These are phyloP conservation scores for Spicauda simplicius DNA, from an alignment of 2,888 invertebrate species.

Conservation along the genomic window DNA sequence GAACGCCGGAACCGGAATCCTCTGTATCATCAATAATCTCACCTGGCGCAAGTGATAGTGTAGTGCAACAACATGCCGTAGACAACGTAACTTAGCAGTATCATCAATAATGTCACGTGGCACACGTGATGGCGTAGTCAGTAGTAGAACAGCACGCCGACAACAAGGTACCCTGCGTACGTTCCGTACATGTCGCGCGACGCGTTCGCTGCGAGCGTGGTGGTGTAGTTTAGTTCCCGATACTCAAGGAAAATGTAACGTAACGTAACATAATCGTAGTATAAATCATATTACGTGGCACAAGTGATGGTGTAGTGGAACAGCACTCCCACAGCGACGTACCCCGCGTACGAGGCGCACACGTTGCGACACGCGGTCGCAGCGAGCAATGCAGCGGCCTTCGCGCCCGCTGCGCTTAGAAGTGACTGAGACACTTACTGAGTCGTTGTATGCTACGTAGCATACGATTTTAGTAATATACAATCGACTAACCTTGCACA, in stretches of 20 bases:
- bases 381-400: slow-evolving; percentile 61
- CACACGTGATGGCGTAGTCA: neutral
- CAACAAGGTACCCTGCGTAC: slow-evolving; percentile 90
- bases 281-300: too few species aligned
- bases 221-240: too few species aligned
- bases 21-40: too few species aligned
- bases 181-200: slow-evolving; percentile 87
- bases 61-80: too few species aligned
- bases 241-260: too few species aligned
- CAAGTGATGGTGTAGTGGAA: slow-evolving; percentile 93
- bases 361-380: slow-evolving; percentile 85
- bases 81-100: too few species aligned
- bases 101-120: neutral
- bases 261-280: too few species aligned
- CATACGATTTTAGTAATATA: too few species aligned
- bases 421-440: too few species aligned
- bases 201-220: slow-evolving; percentile 84
- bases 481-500: slow-evolving; percentile 83
- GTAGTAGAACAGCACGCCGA: slow-evolving; percentile 91
- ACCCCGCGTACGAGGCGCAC: slow-evolving; percentile 90
- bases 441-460: too few species aligned
- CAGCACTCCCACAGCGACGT: slow-evolving; percentile 89
- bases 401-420: slow-evolving; percentile 41
- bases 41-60: slow-evolving; percentile 90
- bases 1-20: too few species aligned